These are phyloP conservation scores for Nipponacmea schrenckii DNA, from an alignment of 2,888 invertebrate genomes.

Conservation along the genomic window DNA sequence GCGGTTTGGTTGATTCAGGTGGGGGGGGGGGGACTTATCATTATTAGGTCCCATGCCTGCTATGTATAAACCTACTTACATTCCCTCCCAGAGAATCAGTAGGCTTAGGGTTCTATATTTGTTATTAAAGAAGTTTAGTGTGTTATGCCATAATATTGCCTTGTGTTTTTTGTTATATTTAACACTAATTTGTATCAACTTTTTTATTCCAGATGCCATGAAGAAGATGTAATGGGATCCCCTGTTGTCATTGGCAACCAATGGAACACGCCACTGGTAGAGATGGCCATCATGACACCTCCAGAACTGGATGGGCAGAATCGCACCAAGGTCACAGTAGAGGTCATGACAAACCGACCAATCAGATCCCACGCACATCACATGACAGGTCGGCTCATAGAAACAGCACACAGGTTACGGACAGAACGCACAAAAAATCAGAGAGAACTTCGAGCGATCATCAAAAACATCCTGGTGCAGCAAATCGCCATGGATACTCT, in stretches of 20 bases:
- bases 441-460: background rate
- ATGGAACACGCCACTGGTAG: constrained; percentile 29
- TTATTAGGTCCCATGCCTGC: too few relatives aligned
- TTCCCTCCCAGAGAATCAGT: too few relatives aligned
- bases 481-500: background rate
- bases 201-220: constrained; percentile 10
- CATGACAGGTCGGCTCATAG: background rate
- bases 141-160: too few relatives aligned
- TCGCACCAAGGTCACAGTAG: background rate
- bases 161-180: too few relatives aligned
- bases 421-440: background rate
- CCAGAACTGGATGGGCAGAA: background rate
- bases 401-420: background rate
- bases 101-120: too few relatives aligned
- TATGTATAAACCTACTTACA: too few relatives aligned
- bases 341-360: background rate
- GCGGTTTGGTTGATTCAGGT: too few relatives aligned
- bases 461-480: background rate
- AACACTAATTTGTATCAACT: background rate
- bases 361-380: background rate
- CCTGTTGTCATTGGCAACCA: constrained; percentile 14
- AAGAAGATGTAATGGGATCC: constrained; percentile 22
- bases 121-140: too few relatives aligned
- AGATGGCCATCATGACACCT: constrained; percentile 19
- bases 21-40: too few relatives aligned